phyloP scores from a whole-genome alignment of 2,888 invertebrate species.

The Cordilura impudica region DNA sequence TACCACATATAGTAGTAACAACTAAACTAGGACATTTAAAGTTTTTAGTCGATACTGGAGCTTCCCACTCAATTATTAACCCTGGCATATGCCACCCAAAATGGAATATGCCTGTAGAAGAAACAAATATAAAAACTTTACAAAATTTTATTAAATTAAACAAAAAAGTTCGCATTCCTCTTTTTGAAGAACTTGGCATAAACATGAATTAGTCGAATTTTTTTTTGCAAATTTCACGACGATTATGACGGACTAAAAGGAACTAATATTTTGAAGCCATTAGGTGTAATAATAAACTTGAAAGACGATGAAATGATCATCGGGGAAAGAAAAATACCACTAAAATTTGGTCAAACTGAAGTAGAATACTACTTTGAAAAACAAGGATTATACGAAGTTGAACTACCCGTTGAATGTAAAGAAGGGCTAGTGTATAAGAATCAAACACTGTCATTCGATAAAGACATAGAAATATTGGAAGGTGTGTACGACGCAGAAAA shows the following conservation, averaged over 20 bases:
- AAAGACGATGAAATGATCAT: background rate
- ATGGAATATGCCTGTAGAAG: background rate
- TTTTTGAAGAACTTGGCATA: conserved; percentile 43
- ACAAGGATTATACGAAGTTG: too few species aligned
- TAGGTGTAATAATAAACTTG: background rate
- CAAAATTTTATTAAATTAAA: conserved; percentile 16
- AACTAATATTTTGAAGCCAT: background rate
- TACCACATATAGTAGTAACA: conserved; percentile 4
- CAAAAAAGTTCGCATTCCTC: conserved; percentile 23
- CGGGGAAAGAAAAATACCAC: background rate
- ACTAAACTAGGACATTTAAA: background rate
- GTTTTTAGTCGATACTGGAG: background rate
- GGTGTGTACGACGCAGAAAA: conserved; percentile 13
- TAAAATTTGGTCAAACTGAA: conserved; percentile 3
- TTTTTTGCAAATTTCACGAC: conserved; percentile 8
- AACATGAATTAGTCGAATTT: conserved; percentile 28
- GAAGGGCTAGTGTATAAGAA: too few species aligned
- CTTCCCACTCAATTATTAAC: background rate
- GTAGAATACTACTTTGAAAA: too few species aligned
- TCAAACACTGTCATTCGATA: conserved; percentile 2
- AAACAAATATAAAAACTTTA: conserved; percentile 6
- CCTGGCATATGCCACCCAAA: background rate
- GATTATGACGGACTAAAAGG: background rate
- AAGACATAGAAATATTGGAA: conserved; percentile 2
- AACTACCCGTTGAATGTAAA: too few species aligned